phyloP scores from a whole-genome alignment of 2,888 invertebrate species.

The Synergus japonicus region DNA sequence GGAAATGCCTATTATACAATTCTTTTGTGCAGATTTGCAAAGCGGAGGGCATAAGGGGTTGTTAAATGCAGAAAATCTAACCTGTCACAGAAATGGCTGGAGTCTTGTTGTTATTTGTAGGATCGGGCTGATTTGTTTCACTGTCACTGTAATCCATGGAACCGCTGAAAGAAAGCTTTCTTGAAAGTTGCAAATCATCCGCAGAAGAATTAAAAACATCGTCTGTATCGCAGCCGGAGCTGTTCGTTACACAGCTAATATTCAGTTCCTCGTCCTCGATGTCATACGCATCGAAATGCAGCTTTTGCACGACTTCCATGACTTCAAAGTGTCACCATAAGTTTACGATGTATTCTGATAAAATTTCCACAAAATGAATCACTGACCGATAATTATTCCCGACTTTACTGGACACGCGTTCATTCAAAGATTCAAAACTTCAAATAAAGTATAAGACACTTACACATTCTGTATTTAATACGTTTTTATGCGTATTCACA shows the following conservation, averaged over 20 bases:
- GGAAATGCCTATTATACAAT: not conserved
- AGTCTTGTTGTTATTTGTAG: conserved; percentile 56
- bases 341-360: conserved; percentile 45
- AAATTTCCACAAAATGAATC: conserved; percentile 37
- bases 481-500: no score
- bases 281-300: conserved; percentile 73
- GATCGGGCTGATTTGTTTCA: conserved; percentile 56
- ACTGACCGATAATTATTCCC: not conserved
- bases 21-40: not conserved
- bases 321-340: conserved; percentile 58
- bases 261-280: conserved; percentile 80
- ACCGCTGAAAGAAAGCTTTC: conserved; percentile 82
- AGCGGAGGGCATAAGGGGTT: not conserved
- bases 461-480: no score
- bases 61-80: conserved; percentile 56
- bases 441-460: no score
- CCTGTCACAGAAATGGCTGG: conserved; percentile 68
- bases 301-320: conserved; percentile 74
- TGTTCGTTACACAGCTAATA: conserved; percentile 77
- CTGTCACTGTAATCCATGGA: conserved; percentile 72
- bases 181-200: conserved; percentile 80
- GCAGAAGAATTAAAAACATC: conserved; percentile 82
- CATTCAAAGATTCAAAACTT: no score
- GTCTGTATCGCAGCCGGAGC: conserved; percentile 82
- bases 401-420: not conserved